phyloP scores from a whole-genome alignment of 2,797 vertebrate species.

The Scomberomorus guttatus region DNA sequence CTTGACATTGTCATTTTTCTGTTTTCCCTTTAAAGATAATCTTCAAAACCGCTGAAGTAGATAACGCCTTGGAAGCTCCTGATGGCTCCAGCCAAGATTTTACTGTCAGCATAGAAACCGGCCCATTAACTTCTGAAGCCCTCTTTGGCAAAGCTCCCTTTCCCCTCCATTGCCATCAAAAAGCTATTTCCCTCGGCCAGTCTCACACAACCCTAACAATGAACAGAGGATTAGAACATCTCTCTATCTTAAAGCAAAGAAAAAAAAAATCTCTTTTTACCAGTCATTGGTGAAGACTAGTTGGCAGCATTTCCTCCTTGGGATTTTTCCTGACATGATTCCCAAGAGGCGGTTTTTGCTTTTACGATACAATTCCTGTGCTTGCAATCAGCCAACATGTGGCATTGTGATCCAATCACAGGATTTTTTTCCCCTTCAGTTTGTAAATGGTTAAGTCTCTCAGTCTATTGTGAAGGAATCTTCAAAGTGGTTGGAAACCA shows the following conservation, averaged over 20 bases:
- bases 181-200: constrained; percentile 83
- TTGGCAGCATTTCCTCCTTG: constrained; percentile 74
- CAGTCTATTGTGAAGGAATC: constrained; percentile 81
- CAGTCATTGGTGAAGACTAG: constrained; percentile 73
- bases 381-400: constrained; percentile 84
- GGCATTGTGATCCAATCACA: constrained; percentile 84
- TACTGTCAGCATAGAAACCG: constrained; percentile 83
- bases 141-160: constrained; percentile 82
- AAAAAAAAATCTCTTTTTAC: constrained; percentile 61
- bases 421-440: constrained; percentile 61
- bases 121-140: constrained; percentile 84
- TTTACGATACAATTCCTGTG: constrained; percentile 80
- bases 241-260: constrained; percentile 79
- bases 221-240: constrained; percentile 84
- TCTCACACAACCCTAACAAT: constrained; percentile 84
- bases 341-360: constrained; percentile 77
- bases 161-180: constrained; percentile 82
- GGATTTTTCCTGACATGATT: constrained; percentile 83
- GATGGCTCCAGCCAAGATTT: constrained; percentile 80
- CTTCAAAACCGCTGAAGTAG: constrained; percentile 81
- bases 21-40: constrained; percentile 79
- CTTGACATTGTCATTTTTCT: constrained; percentile 80
- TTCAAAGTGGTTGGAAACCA: constrained; percentile 82
- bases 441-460: constrained; percentile 81
- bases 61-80: constrained; percentile 75